phyloP scores from a whole-genome alignment of 2,888 invertebrate genomes.

The Chorisops tibialis region DNA sequence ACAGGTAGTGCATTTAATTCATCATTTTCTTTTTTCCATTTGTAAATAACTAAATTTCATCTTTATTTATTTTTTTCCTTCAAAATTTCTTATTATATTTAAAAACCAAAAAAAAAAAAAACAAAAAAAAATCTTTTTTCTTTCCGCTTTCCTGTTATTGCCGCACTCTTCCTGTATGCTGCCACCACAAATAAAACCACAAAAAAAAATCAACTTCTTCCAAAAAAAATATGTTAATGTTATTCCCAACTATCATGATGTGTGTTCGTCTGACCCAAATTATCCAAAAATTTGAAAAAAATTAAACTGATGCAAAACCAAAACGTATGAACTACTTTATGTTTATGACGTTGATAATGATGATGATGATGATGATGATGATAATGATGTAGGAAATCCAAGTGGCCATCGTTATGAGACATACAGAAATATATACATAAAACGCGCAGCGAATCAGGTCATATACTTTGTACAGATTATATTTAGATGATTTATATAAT shows the following conservation, averaged over 20 bases:
- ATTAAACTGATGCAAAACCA: too few relatives aligned
- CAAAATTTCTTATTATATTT: conserved; percentile 7
- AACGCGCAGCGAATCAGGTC: conserved; percentile 36
- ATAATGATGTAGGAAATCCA: conserved; percentile 34
- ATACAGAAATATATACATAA: conserved; percentile 37
- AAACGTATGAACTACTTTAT: too few relatives aligned
- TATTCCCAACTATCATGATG: conserved; percentile 24
- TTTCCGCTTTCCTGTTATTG: conserved; percentile 32
- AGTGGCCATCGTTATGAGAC: conserved; percentile 38
- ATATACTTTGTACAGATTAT: conserved; percentile 33
- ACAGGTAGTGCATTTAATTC: conserved; percentile 34
- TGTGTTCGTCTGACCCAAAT: conserved; percentile 16
- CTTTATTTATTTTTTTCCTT: not conserved
- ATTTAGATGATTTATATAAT: conserved; percentile 9
- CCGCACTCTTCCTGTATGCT: conserved; percentile 34
- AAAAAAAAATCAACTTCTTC: conserved; percentile 9
- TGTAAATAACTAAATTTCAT: not conserved
- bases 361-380: conserved; percentile 4
- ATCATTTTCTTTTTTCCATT: not conserved
- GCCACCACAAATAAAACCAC: conserved; percentile 28
- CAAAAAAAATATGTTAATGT: conserved; percentile 11
- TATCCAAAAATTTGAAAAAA: not conserved
- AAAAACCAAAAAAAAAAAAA: conserved; percentile 6
- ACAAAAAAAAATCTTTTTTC: conserved; percentile 25
- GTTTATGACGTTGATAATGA: too few relatives aligned